phyloP scores from a whole-genome alignment of 1,140 invertebrate genomes.

The Paralvinella palmiformis region DNA sequence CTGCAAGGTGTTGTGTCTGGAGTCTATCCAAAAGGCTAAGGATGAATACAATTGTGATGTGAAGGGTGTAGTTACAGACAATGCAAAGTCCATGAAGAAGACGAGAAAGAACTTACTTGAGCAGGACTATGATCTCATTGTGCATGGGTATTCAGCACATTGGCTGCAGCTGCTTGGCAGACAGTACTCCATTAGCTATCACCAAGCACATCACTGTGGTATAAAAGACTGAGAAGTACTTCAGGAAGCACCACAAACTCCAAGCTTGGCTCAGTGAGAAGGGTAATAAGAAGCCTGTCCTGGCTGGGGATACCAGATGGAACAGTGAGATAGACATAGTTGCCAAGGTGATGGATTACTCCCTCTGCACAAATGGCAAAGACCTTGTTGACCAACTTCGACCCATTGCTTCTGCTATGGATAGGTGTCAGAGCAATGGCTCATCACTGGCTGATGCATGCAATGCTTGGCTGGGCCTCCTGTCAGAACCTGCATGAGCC shows the following conservation, averaged over 20 bases:
- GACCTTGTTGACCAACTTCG: no score
- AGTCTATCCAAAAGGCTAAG: conserved; percentile 1
- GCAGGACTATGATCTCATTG: neutral
- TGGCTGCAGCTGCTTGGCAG: conserved; percentile 1
- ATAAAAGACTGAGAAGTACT: conserved; percentile 1
- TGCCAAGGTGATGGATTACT: no score
- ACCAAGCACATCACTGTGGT: neutral
- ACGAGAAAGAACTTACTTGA: neutral
- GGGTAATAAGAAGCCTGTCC: neutral
- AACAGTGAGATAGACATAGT: no score
- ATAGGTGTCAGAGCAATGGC: no score
- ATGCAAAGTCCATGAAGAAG: conserved; percentile 4
- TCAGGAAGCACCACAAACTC: conserved; percentile 9
- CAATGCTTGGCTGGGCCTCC: no score
- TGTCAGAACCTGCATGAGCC: no score
- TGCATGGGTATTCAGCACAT: neutral
- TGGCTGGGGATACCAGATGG: no score
- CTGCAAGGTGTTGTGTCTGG: neutral
- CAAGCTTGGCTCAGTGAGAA: conserved; percentile 1
- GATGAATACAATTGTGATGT: neutral
- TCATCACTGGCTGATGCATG: no score
- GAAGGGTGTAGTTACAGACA: conserved; percentile 4
- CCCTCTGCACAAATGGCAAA: no score
- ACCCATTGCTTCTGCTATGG: no score
- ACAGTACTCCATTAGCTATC: neutral